phyloP scores from a whole-genome alignment of 1,140 invertebrate genomes.

The Protaetia brevitarsis region DNA sequence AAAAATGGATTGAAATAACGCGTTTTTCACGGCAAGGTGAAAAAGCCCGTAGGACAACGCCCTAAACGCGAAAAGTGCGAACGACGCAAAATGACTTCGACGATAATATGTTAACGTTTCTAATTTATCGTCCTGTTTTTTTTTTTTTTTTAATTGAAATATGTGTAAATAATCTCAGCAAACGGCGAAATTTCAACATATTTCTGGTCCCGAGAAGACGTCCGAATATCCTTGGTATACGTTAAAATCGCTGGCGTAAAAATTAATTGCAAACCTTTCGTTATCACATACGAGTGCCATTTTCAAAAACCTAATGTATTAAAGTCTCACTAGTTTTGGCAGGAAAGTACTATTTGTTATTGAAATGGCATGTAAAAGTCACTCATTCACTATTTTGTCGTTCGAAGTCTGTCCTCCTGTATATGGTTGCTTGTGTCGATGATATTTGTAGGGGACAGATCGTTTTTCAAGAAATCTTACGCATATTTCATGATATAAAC shows the following conservation, averaged over 20 bases:
- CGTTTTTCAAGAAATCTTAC: slow-evolving; percentile 29
- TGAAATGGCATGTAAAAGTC: slow-evolving; percentile 47
- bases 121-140: too few relatives aligned
- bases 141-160: neutral
- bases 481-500: slow-evolving; percentile 32
- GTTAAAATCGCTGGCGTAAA: slow-evolving; percentile 42
- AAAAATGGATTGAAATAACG: too few relatives aligned
- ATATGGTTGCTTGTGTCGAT: slow-evolving; percentile 26
- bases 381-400: slow-evolving; percentile 47
- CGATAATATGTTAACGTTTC: too few relatives aligned
- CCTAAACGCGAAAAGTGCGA: too few relatives aligned
- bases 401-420: neutral
- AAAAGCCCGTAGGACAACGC: too few relatives aligned
- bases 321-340: slow-evolving; percentile 44
- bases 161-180: neutral
- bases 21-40: too few relatives aligned
- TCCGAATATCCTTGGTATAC: slow-evolving; percentile 29
- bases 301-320: slow-evolving; percentile 42
- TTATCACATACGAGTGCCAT: slow-evolving; percentile 49
- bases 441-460: slow-evolving; percentile 41
- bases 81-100: too few relatives aligned
- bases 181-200: slow-evolving; percentile 41
- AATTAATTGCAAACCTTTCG: slow-evolving; percentile 49
- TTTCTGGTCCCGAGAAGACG: slow-evolving; percentile 41
- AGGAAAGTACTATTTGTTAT: slow-evolving; percentile 44